These are phyloP conservation scores for Papilio dardanus DNA, from an alignment of 1,140 invertebrate genomes.

Conservation along the genomic window DNA sequence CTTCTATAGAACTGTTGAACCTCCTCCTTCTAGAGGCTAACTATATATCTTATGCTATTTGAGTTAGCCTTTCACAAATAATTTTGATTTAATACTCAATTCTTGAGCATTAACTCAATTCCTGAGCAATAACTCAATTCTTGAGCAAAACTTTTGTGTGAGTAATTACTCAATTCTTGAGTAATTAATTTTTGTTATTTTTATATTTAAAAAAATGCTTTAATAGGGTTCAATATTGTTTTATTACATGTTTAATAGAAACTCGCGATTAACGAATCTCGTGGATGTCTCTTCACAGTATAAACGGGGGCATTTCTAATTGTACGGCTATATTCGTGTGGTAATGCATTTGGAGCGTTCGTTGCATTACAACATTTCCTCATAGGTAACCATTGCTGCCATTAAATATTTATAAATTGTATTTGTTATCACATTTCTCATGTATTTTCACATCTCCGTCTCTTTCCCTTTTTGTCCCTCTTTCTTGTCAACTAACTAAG, in stretches of 20 bases:
- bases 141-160: no score
- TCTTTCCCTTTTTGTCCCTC: background rate
- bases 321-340: constrained; percentile 8
- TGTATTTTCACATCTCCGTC: background rate
- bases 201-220: no score
- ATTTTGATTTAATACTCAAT: no score
- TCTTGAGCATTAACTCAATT: no score
- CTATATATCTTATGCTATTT: no score
- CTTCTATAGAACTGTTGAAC: background rate
- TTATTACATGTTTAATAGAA: background rate
- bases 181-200: no score
- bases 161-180: background rate
- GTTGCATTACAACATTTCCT: constrained; percentile 12
- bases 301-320: background rate
- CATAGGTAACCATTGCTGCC: background rate
- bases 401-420: background rate
- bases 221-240: no score
- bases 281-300: background rate
- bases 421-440: background rate
- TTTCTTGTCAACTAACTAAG: background rate
- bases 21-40: background rate
- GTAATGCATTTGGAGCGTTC: background rate
- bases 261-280: background rate
- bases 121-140: no score
- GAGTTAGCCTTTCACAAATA: no score